Conservation (phyloP, 64 coral and sea anemone species). For the Hydrozoanthus tunicans region DNA sequence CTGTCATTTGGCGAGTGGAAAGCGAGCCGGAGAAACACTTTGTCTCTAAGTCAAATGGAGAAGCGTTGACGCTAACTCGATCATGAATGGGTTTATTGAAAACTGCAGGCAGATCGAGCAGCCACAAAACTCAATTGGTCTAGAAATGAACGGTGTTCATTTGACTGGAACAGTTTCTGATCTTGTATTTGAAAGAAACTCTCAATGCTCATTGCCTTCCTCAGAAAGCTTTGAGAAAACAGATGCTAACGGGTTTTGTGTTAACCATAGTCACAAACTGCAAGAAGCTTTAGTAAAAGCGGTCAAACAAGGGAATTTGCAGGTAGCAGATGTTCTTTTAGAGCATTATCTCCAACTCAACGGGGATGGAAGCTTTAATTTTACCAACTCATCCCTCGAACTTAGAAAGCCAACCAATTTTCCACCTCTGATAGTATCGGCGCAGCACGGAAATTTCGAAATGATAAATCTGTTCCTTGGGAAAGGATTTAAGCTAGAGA, state of each 20-base stretch:
- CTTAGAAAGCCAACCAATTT: conserved; percentile 65
- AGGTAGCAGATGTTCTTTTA: conserved; percentile 33
- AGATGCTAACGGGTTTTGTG: conserved; percentile 49
- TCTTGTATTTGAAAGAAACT: background rate
- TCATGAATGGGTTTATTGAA: conserved; percentile 23
- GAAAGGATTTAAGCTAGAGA: conserved; percentile 83
- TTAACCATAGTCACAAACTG: conserved; percentile 60
- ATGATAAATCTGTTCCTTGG: conserved; percentile 85
- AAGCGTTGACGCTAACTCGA: background rate
- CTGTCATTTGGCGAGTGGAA: background rate
- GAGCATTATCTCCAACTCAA: conserved; percentile 53
- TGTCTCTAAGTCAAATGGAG: background rate
- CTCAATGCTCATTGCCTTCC: conserved; percentile 8
- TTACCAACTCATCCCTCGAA: background rate
- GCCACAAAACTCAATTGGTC: background rate
- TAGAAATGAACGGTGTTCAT: conserved; percentile 40
- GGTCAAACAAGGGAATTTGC: conserved; percentile 46
- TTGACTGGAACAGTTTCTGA: conserved; percentile 26
- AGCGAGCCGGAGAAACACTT: background rate
- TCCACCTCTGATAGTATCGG: conserved; percentile 80
- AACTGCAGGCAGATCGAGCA: background rate
- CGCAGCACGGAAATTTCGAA: conserved; percentile 86
- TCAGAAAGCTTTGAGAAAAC: conserved; percentile 16
- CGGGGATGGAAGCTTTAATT: background rate
- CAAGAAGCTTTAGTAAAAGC: conserved; percentile 56